Evolutionary conservation across 2,888 invertebrate species (phyloP), one percentile per base, ranked within the genome.

Genomic region (Sinelater perroti): DNA sequence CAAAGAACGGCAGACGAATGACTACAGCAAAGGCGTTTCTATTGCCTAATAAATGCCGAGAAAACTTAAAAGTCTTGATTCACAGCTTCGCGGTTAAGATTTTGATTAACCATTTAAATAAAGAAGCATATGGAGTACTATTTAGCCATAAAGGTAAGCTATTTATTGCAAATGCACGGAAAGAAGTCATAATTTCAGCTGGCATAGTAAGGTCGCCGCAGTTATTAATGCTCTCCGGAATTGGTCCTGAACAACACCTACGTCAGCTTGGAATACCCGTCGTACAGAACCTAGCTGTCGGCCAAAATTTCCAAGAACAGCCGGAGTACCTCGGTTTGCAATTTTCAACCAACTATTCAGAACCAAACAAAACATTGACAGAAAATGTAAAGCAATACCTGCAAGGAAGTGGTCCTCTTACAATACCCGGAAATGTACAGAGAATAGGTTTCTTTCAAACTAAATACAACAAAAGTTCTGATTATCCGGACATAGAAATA

Each of bases 191-290:
- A 44, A 75, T 93, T 13, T 85, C 88, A 6, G 91, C 91, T 0
- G 93, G 94, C 4, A 79, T 89, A 1, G 85, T 94, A 20, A 90
- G 88, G 60, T 89, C 92, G 0, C 91, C 94, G 0, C 93, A 93
- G 72, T 75, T 94, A 7, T 75, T 95, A 38, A 87, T 93, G 89
- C 75, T 93, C 8, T 92, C 93, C 0, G 94, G 94, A 7, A 80
- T 93, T 17, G 90, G 90, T 0, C 89, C 89, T 0, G 75, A 72
- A n/a, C 77, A 82, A 0, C 85, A 89, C 70, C 76, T 90, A 3
- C 64, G 73, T 1, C 76, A 83, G 26, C 68, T 85, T 5, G 81
- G 81, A 1, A 88, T 91, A 42, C 72, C 80, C 0, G 81, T 86
- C 3, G 68, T 89, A 30, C 80, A 84, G 56, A 83, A 91, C 70